Conservation (phyloP, 1,140 invertebrate genomes). For the Trichoplusia ni region DNA sequence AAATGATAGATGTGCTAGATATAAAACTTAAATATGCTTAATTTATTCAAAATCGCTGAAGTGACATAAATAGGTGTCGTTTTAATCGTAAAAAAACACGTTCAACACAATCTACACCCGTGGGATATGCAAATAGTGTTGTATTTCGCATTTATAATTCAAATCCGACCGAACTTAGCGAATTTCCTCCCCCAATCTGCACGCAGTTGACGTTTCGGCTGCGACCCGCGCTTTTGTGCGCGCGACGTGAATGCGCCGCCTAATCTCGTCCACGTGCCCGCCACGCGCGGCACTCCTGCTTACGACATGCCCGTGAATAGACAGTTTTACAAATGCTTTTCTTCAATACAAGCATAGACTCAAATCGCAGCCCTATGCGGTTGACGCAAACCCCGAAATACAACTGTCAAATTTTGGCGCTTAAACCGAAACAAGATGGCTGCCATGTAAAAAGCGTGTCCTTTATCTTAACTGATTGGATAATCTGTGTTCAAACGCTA, state of each 20-base stretch:
- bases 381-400: constrained; percentile 43
- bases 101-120: constrained; percentile 47
- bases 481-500: constrained; percentile 80
- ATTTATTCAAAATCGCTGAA: constrained; percentile 29
- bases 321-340: constrained; percentile 51
- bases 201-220: constrained; percentile 72
- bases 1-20: not conserved
- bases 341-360: constrained; percentile 18
- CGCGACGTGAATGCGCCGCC: constrained; percentile 71
- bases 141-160: constrained; percentile 76
- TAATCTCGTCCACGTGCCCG: constrained; percentile 77
- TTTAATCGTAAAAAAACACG: constrained; percentile 27
- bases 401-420: constrained; percentile 53
- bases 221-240: constrained; percentile 67
- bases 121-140: constrained; percentile 79
- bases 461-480: constrained; percentile 81
- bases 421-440: constrained; percentile 44
- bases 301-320: constrained; percentile 61
- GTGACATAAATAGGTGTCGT: constrained; percentile 35
- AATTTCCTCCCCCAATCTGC: constrained; percentile 71
- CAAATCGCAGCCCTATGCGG: constrained; percentile 42
- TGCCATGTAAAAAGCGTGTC: constrained; percentile 68
- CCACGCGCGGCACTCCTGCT: constrained; percentile 67
- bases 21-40: not conserved
- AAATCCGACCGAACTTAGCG: constrained; percentile 76